A percentile compares a stretch with the other conserved stretches of the same genome.
These are phyloP conservation scores for Clusia tigrina DNA, from an alignment of 2,888 invertebrate genomes.

Conservation along the genomic window DNA sequence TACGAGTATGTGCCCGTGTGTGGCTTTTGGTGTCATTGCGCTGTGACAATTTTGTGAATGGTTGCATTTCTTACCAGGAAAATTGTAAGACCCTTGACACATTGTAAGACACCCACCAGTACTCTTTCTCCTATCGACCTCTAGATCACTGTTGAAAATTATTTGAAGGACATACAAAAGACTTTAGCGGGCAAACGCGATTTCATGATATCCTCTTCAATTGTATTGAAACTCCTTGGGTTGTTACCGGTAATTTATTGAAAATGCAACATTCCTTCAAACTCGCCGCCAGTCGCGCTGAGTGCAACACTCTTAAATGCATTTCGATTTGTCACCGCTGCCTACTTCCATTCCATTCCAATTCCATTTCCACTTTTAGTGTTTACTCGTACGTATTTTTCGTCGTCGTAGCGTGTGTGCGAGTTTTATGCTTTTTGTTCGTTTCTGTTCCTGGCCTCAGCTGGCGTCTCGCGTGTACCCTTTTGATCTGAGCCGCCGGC, in stretches of 20 bases:
- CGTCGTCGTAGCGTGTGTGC: too few relatives aligned
- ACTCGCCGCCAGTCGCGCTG: too few relatives aligned
- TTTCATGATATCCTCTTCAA: slow-evolving; percentile 1
- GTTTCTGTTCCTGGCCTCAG: background rate
- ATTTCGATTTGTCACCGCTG: slow-evolving; percentile 23
- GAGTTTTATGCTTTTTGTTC: slow-evolving; percentile 31
- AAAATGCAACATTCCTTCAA: slow-evolving; percentile 16
- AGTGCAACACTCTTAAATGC: slow-evolving; percentile 16
- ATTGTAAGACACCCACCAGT: too few relatives aligned
- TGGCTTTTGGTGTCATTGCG: too few relatives aligned
- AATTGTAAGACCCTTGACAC: too few relatives aligned
- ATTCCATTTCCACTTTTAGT: slow-evolving; percentile 10
- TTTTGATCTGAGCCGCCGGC: slow-evolving; percentile 25
- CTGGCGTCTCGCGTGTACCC: slow-evolving; percentile 17
- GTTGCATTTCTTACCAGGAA: too few relatives aligned
- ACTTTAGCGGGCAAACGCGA: slow-evolving; percentile 48
- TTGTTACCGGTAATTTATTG: background rate
- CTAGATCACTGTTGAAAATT: too few relatives aligned
- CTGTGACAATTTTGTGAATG: too few relatives aligned
- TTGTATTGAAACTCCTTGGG: background rate
- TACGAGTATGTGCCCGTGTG: too few relatives aligned
- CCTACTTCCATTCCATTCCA: slow-evolving; percentile 1
- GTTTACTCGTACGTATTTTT: too few relatives aligned
- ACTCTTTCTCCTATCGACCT: too few relatives aligned
- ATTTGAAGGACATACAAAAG: too few relatives aligned